Base-by-base conservation (phyloP, 2,888 invertebrate species). In the Neelides folsomi region DNA sequence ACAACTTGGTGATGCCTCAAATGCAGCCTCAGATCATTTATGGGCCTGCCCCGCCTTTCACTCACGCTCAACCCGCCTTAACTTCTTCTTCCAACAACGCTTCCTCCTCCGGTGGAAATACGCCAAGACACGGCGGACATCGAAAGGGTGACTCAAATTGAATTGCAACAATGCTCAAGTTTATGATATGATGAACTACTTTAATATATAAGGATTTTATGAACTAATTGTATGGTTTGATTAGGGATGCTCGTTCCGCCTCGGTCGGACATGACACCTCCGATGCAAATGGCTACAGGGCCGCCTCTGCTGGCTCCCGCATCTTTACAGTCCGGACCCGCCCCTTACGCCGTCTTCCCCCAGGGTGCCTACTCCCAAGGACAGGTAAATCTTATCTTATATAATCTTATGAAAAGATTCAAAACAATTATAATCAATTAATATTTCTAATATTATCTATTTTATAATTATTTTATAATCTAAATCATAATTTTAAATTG, bases 271-370 rank as follows among this genome's bases (percentile, higher is more conserved):
- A 73, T 79, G 67, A 74, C 80, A 47, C 79, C 81, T 15, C 81
- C 84, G 67, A 83, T 88, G 77, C 87, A 86, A 68, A 85, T 86
- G 57, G 83, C 83, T 52, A 82, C 83, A 34, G 89, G 89, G 0
- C 88, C 86, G 70, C 88, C 89, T 4, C 74, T 90, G 53, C 71
- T 89, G 65, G 84, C 88, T 39, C 82, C 86, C 18, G 83, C 82
- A 16, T 84, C 86, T 10, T 74, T 87, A 68, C 82, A 80, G 65
- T 74, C 74, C 52, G 66, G 68, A 68, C 15, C 69, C 67, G 53
- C 69, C 68, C 13, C 66, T 65, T 4, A 66, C 65, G 18, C 70
- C 68, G 27, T 27, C 27, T 27, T 27, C 27, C 54, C 68, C 20
- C 39, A 36, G 13, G 38, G 36, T 38, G 34, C 35, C 16, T 41